Conservation (phyloP, 2,113 vertebrate species). For the Planiliza haematocheilus region DNA sequence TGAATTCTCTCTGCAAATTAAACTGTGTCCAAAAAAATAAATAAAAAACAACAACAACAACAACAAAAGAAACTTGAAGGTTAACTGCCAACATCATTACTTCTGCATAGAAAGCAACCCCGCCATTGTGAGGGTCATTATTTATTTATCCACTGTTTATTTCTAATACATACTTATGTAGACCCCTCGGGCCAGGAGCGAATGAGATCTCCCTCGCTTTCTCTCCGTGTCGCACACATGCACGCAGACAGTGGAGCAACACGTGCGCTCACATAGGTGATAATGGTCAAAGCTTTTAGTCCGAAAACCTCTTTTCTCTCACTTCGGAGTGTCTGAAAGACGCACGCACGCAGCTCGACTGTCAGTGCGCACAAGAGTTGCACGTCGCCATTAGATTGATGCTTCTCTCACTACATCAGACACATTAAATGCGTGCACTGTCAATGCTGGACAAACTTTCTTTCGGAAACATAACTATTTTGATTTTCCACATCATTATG, state of each 20-base stretch:
- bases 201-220: conserved; percentile 63
- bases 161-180: conserved; percentile 80
- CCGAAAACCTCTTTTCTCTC: conserved; percentile 6
- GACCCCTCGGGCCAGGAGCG: conserved; percentile 66
- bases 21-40: conserved; percentile 61
- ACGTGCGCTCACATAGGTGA: conserved; percentile 65
- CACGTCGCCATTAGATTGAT: conserved; percentile 4
- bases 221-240: background rate
- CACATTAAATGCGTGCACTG: conserved; percentile 20
- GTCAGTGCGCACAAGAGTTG: no score
- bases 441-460: conserved; percentile 19
- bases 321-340: conserved; percentile 20
- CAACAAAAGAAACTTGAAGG: conserved; percentile 65
- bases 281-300: conserved; percentile 55
- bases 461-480: background rate
- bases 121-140: conserved; percentile 75
- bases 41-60: no score
- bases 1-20: conserved; percentile 57
- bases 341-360: background rate
- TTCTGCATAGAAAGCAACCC: conserved; percentile 57
- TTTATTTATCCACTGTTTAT: conserved; percentile 83
- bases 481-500: background rate
- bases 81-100: conserved; percentile 77
- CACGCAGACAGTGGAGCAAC: conserved; percentile 38
- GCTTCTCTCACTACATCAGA: conserved; percentile 15